A percentile compares a stretch with the other conserved stretches of the same genome.
phyloP scores from a whole-genome alignment of 2,888 invertebrate genomes.

The Anaspis maculata region DNA sequence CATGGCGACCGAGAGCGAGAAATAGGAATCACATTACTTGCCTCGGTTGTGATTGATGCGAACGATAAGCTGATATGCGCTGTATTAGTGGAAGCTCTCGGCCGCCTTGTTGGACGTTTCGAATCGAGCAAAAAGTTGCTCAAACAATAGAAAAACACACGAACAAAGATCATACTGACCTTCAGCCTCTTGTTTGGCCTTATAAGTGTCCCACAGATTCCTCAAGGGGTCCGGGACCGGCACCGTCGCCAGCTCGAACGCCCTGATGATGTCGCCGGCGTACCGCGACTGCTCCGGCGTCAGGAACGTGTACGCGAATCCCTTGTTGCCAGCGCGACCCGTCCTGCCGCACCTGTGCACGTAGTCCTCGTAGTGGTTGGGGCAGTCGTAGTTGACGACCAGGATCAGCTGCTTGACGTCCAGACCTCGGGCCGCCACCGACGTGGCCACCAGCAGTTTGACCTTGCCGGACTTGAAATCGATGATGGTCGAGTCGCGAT shows the following conservation, averaged over 20 bases:
- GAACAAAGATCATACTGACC: too few species aligned
- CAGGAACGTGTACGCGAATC: conserved; percentile 94
- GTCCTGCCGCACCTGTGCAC: conserved; percentile 94
- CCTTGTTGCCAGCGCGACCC: conserved; percentile 90
- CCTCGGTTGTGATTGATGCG: too few species aligned
- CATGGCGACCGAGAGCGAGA: too few species aligned
- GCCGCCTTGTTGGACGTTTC: too few species aligned
- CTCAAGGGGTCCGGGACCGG: conserved; percentile 70
- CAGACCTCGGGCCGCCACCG: conserved; percentile 95
- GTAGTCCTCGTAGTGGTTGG: conserved; percentile 99
- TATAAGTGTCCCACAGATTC: conserved; percentile 81
- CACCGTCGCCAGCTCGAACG: conserved; percentile 77
- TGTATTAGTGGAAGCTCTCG: too few species aligned
- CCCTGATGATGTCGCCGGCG: conserved; percentile 87
- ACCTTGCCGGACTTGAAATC: conserved; percentile 90
- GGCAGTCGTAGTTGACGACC: conserved; percentile 98
- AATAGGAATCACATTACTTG: too few species aligned
- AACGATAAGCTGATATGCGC: too few species aligned
- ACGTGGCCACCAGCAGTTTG: conserved; percentile 90
- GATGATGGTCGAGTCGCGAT: conserved; percentile 93
- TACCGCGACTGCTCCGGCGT: conserved; percentile 79
- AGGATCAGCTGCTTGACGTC: conserved; percentile 96
- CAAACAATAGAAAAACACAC: too few species aligned
- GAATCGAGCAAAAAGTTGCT: neutral
- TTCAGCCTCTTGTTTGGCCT: conserved; percentile 81